These are phyloP conservation scores for Sebastiscus tertius DNA, from an alignment of 2,797 vertebrate genomes.

Conservation along the genomic window DNA sequence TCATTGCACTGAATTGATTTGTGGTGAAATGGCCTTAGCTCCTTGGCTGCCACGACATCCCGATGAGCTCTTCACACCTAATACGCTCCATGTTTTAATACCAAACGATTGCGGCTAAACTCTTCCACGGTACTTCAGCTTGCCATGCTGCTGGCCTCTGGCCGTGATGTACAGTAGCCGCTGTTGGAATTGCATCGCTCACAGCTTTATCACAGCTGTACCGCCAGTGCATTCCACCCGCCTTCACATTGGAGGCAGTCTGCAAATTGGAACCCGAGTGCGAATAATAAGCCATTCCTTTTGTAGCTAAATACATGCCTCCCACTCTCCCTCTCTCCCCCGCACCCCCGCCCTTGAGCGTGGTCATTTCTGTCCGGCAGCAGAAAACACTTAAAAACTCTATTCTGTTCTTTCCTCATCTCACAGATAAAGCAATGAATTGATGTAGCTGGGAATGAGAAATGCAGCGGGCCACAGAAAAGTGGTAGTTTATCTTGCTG, in stretches of 20 bases:
- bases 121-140: conserved; percentile 31
- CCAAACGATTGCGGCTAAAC: conserved; percentile 30
- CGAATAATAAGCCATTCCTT: conserved; percentile 57
- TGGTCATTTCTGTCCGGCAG: conserved; percentile 15
- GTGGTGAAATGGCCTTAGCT: conserved; percentile 51
- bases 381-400: conserved; percentile 30
- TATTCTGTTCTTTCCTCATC: conserved; percentile 31
- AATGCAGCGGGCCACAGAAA: conserved; percentile 32
- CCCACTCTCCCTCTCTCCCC: background rate
- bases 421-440: conserved; percentile 43
- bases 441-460: conserved; percentile 25
- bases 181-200: conserved; percentile 31
- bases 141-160: conserved; percentile 6
- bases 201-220: conserved; percentile 37
- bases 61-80: conserved; percentile 46
- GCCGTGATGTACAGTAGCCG: conserved; percentile 52
- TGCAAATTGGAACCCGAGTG: conserved; percentile 50
- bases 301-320: conserved; percentile 14
- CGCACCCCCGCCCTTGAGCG: background rate
- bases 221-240: background rate
- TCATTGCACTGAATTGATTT: conserved; percentile 47
- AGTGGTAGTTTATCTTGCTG: conserved; percentile 55
- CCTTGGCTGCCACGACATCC: conserved; percentile 35
- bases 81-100: conserved; percentile 57
- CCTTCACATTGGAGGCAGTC: conserved; percentile 34